A percentile compares a stretch with the other conserved stretches of the same genome.
phyloP scores from a whole-genome alignment of 2,797 vertebrate species.

The Euphonia xanthogaster region DNA sequence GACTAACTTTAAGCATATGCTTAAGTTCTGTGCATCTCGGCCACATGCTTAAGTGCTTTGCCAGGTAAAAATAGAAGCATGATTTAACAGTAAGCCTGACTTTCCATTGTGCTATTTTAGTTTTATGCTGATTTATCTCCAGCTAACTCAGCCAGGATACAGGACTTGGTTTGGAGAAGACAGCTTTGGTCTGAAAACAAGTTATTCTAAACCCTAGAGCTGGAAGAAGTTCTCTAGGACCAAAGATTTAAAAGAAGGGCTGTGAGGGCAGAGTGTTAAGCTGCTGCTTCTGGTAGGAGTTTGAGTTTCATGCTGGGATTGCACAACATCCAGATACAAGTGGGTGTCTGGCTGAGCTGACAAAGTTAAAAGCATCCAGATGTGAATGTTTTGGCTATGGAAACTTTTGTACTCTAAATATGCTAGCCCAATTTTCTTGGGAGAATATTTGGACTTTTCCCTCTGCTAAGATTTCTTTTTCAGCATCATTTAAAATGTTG shows the following conservation, averaged over 20 bases:
- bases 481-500: neutral
- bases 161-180: constrained; percentile 38
- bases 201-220: constrained; percentile 23
- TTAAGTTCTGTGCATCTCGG: constrained; percentile 12
- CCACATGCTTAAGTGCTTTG: constrained; percentile 38
- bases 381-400: constrained; percentile 51
- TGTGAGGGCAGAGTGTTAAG: constrained; percentile 14
- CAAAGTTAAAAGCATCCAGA: constrained; percentile 62
- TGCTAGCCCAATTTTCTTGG: constrained; percentile 2
- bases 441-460: neutral
- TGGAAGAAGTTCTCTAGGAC: constrained; percentile 41
- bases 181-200: neutral
- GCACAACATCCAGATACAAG: constrained; percentile 41
- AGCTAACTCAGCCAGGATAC: constrained; percentile 17
- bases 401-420: constrained; percentile 17
- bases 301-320: constrained; percentile 42
- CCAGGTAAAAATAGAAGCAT: constrained; percentile 54
- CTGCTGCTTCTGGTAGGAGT: constrained; percentile 12
- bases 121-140: constrained; percentile 51
- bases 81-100: constrained; percentile 49
- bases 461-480: neutral
- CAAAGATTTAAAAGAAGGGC: constrained; percentile 32
- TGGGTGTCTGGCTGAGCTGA: constrained; percentile 43
- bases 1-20: constrained; percentile 18
- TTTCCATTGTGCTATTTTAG: constrained; percentile 65